A percentile compares a stretch with the other conserved stretches of the same genome.
phyloP scores from a whole-genome alignment of 2,113 vertebrate genomes.

The Phaetusa simplex region DNA sequence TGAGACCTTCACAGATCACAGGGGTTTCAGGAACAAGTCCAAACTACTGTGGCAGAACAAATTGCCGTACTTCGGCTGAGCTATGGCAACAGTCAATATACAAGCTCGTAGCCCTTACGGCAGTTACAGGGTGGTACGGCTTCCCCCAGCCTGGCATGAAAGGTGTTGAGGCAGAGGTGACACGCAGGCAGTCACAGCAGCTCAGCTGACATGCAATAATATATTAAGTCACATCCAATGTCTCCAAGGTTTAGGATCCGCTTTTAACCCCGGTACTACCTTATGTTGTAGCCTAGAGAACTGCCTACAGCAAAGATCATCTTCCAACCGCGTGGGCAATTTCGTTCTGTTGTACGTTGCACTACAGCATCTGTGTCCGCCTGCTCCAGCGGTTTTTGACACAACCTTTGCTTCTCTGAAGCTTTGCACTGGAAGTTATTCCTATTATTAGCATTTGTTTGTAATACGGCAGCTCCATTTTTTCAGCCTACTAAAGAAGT shows the following conservation, averaged over 20 bases:
- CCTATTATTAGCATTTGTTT: not conserved
- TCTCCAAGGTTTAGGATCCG: slow-evolving; percentile 26
- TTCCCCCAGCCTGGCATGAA: not conserved
- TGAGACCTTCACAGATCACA: not conserved
- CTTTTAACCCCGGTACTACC: slow-evolving; percentile 14
- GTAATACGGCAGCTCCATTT: not conserved
- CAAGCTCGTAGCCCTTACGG: not conserved
- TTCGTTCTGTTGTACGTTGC: not conserved
- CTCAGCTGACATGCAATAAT: not conserved
- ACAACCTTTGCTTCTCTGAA: not conserved
- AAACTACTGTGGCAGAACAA: not conserved
- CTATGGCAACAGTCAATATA: not conserved
- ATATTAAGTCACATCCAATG: not conserved
- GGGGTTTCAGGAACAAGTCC: not conserved
- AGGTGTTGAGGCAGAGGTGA: not conserved
- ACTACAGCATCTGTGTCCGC: not conserved
- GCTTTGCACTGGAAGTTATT: not conserved
- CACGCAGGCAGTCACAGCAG: not conserved
- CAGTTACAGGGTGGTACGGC: not conserved
- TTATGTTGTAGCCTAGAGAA: not conserved
- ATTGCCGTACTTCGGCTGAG: not conserved
- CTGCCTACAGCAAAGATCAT: slow-evolving; percentile 21
- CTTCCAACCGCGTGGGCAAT: not conserved
- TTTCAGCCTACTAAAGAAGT: not conserved
- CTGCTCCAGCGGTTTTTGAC: not conserved